Evolutionary conservation across 1,140 invertebrate species (phyloP).

Genomic region (Acromyrmex echinatior): DNA sequence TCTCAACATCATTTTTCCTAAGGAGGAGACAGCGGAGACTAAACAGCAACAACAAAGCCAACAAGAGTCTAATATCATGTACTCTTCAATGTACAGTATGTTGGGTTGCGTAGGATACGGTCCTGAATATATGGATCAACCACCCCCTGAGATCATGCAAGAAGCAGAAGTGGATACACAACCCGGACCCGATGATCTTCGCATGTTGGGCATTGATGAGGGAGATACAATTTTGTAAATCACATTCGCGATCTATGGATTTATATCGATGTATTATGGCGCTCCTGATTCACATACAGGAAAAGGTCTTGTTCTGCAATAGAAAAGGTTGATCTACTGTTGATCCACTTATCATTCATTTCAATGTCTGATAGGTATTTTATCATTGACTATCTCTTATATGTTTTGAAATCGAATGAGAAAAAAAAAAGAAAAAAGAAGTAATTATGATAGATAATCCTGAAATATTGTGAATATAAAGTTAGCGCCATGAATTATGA

Average conservation of each 20-base stretch:
- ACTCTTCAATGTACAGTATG: constrained; percentile 86
- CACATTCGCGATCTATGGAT: neutral
- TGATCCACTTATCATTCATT: constrained; percentile 4
- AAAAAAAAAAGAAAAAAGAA: neutral
- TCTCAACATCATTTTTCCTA: constrained; percentile 91
- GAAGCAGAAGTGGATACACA: constrained; percentile 83
- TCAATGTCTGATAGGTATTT: neutral
- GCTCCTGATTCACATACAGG: constrained; percentile 1
- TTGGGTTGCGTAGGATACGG: constrained; percentile 84
- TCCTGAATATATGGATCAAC: constrained; percentile 85
- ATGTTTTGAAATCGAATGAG: neutral
- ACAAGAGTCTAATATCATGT: constrained; percentile 83
- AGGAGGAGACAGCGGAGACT: constrained; percentile 75
- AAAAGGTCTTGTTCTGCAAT: neutral
- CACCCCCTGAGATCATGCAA: constrained; percentile 85
- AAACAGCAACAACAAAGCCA: constrained; percentile 71
- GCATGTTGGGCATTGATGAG: constrained; percentile 86
- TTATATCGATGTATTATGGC: neutral
- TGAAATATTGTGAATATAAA: constrained; percentile 30
- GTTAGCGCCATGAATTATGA: constrained; percentile 1
- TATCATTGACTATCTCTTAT: neutral
- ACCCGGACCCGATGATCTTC: constrained; percentile 85
- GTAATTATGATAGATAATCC: neutral
- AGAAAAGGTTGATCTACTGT: neutral
- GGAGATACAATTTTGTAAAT: constrained; percentile 85